Percentiles rank a stretch among this genome's conserved stretches.
phyloP scores from a whole-genome alignment of 2,888 invertebrate genomes.

The Baronia brevicornis region DNA sequence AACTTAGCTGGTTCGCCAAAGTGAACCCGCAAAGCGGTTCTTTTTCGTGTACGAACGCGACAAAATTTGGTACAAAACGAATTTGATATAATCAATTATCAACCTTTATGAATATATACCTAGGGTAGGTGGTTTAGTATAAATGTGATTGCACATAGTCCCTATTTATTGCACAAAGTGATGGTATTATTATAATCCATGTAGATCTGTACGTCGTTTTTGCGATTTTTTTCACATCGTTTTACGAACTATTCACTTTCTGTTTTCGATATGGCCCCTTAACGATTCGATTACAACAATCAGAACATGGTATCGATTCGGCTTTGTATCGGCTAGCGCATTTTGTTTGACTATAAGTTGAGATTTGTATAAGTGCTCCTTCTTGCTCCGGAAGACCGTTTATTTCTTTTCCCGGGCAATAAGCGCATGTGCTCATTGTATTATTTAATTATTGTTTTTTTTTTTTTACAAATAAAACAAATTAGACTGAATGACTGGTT shows the following conservation, averaged over 20 bases:
- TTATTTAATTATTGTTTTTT: conserved; percentile 59
- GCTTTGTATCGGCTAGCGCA: conserved; percentile 16
- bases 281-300: too few relatives aligned
- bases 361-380: conserved; percentile 36
- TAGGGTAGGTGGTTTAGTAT: conserved; percentile 46
- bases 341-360: conserved; percentile 20
- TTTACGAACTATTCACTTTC: too few relatives aligned
- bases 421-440: conserved; percentile 66
- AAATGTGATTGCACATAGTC: conserved; percentile 59
- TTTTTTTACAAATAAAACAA: conserved; percentile 72
- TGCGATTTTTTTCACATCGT: conserved; percentile 1
- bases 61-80: conserved; percentile 63
- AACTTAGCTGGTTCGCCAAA: conserved; percentile 18
- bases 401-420: conserved; percentile 70
- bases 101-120: conserved; percentile 43
- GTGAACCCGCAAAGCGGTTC: conserved; percentile 15
- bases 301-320: conserved; percentile 13
- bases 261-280: too few relatives aligned
- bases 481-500: conserved; percentile 58
- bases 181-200: background rate
- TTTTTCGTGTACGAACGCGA: conserved; percentile 25
- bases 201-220: background rate
- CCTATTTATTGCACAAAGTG: conserved; percentile 23
- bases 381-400: conserved; percentile 72
- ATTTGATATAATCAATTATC: conserved; percentile 49